Evolutionary conservation across 2,113 vertebrate species (phyloP).

Genomic region (Erpornis zantholeuca): DNA sequence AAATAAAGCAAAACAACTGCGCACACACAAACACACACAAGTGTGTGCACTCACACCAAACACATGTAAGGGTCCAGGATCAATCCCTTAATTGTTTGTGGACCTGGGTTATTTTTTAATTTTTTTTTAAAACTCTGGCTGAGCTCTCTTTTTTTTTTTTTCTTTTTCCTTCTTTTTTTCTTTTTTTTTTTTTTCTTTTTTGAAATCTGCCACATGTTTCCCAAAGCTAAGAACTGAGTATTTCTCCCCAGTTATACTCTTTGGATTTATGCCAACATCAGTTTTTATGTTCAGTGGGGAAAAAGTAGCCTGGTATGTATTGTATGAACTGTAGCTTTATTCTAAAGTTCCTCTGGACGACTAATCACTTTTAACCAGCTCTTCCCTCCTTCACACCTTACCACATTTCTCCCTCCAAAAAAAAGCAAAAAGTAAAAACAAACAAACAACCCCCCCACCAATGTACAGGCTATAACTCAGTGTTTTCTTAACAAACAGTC

Average conservation of each 20-base stretch:
- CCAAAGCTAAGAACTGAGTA: constrained; percentile 43
- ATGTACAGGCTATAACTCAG: constrained; percentile 58
- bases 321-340: constrained; percentile 55
- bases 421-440: background rate
- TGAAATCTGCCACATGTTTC: constrained; percentile 21
- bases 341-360: constrained; percentile 40
- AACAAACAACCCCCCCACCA: background rate
- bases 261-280: constrained; percentile 57
- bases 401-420: background rate
- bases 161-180: rapidly evolving
- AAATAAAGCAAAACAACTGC: constrained; percentile 54
- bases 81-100: constrained; percentile 19
- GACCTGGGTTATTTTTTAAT: background rate
- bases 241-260: constrained; percentile 52
- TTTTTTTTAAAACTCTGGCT: constrained; percentile 1
- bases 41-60: constrained; percentile 59
- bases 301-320: constrained; percentile 60
- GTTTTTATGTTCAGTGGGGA: constrained; percentile 51
- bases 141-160: background rate
- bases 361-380: constrained; percentile 17
- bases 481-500: constrained; percentile 69
- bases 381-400: constrained; percentile 60
- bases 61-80: constrained; percentile 51
- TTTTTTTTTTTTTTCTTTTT: background rate
- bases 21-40: constrained; percentile 51